phyloP scores from a whole-genome alignment of 2,113 vertebrate species.

The Gobio gobio region DNA sequence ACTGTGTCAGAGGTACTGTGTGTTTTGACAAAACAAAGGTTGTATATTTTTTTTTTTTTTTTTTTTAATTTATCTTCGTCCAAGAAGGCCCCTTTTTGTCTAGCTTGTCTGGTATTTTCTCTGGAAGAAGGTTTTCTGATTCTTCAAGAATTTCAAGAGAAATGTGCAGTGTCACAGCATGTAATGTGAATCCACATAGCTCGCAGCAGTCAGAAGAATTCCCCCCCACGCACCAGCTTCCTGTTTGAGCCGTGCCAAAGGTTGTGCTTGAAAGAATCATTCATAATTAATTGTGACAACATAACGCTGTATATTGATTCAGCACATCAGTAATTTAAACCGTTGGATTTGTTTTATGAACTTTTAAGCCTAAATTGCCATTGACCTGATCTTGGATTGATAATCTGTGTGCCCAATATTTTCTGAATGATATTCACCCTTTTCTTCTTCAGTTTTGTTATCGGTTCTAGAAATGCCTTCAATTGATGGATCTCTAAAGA shows the following conservation, averaged over 20 bases:
- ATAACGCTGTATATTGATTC: neutral
- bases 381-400: neutral
- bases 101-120: neutral
- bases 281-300: neutral
- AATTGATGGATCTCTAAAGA: neutral
- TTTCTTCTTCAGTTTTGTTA: neutral
- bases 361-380: neutral
- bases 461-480: neutral
- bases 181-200: neutral
- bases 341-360: neutral
- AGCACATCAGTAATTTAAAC: neutral
- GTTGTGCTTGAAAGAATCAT: neutral
- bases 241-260: neutral
- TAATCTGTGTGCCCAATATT: neutral
- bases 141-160: neutral
- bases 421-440: neutral
- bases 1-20: neutral
- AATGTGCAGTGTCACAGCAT: neutral
- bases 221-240: neutral
- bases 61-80: neutral
- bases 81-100: neutral
- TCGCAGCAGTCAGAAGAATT: neutral
- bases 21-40: neutral
- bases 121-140: neutral
- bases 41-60: neutral